These are phyloP conservation scores for Silurus meridionalis DNA, from an alignment of 2,113 vertebrate species.

Conservation along the genomic window DNA sequence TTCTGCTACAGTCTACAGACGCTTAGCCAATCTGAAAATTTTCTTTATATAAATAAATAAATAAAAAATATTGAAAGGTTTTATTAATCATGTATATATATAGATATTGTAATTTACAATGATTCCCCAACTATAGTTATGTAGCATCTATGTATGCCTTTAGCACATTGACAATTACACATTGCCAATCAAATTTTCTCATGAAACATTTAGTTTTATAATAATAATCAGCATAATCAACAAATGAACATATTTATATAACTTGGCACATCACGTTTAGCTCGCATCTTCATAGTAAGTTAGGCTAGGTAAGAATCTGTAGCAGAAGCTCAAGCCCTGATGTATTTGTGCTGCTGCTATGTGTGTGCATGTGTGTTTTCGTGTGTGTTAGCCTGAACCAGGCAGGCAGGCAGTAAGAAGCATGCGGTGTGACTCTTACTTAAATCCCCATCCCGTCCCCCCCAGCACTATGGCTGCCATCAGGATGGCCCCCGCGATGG, in stretches of 20 bases:
- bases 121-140: background rate
- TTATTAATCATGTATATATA: background rate
- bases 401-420: slow-evolving; percentile 58
- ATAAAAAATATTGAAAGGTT: background rate
- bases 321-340: slow-evolving; percentile 97
- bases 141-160: background rate
- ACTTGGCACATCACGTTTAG: background rate
- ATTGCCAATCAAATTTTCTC: background rate
- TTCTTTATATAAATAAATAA: background rate
- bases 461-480: slow-evolving; percentile 99
- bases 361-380: slow-evolving; percentile 37
- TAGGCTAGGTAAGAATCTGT: slow-evolving; percentile 60
- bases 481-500: slow-evolving; percentile 99
- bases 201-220: background rate
- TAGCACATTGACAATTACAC: background rate
- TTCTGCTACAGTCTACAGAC: slow-evolving; percentile 87
- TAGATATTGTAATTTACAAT: background rate
- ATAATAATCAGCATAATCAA: background rate
- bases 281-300: no score
- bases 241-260: background rate
- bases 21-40: slow-evolving; percentile 20
- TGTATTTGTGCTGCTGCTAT: slow-evolving; percentile 61
- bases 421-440: slow-evolving; percentile 99
- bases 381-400: slow-evolving; percentile 51
- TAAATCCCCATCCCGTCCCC: slow-evolving; percentile 99